Evolutionary conservation across 2,113 vertebrate genomes (phyloP), one percentile per base, ranked within the genome.

Genomic region (Dicentrarchus labrax): DNA sequence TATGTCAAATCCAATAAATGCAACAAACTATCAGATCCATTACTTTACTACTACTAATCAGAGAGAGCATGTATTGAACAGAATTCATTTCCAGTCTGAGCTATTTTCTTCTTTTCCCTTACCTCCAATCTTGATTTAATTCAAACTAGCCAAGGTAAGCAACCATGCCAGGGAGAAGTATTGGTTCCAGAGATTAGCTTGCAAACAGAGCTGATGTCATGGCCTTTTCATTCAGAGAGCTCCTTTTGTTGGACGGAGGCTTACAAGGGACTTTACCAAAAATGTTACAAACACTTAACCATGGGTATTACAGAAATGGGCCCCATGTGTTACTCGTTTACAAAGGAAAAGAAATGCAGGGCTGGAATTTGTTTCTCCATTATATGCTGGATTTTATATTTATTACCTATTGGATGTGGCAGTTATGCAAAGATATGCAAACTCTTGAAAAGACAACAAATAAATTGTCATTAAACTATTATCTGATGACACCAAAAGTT

Each of bases 171-270:
- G 48, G 64, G 51, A 60, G 70, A 65, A 66, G 51, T 86, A 83
- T 84, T 84, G 82, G 86, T 90, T 92, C 68, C 87, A 89, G 85
- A 87, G 72, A 89, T 91, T 88, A 88, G 77, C 68, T 77, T 62
- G 72, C 57, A 56, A 90, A 86, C 73, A 84, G 57, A 72, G 69
- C 69, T 84, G 82, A 89, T 82, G 83, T 89, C 83, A 88, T 83
- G 57, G 76, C 47, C 66, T 76, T 85, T 85, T 91, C 68, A 82
- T 83, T 85, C 56, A 68, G 67, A 86, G 71, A 71, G 51, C 76
- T 73, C 39, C 69, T 76, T 88, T 88, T 79, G 71, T 84, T 88
- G 79, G 67, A 70, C 48, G 39, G 51, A 70, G 76, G 82, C 80
- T 89, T 90, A 75, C 54, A 67, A 71, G 50, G 38, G 84, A 83